phyloP scores from a whole-genome alignment of 2,888 invertebrate genomes.

The Acrobasis repandana region DNA sequence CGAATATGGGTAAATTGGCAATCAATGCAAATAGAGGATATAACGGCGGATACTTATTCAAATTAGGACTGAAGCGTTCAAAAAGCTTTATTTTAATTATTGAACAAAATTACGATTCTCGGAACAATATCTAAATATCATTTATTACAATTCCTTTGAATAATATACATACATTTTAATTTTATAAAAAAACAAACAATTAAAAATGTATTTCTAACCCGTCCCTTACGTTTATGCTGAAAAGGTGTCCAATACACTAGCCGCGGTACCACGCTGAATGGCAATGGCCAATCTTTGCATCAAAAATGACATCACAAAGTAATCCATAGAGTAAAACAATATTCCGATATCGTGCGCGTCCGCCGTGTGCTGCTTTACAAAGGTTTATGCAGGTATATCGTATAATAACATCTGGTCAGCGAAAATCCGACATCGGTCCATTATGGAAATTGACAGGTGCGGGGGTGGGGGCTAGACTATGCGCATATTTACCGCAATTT shows the following conservation, averaged over 20 bases:
- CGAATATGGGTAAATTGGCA: neutral
- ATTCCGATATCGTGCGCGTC: conserved; percentile 33
- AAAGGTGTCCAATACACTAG: no score
- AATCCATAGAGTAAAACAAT: conserved; percentile 28
- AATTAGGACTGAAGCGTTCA: conserved; percentile 28
- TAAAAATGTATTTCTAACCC: no score
- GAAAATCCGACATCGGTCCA: conserved; percentile 56
- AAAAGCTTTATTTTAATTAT: no score
- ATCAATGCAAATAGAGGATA: conserved; percentile 14
- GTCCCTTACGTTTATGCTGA: no score
- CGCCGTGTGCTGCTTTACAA: conserved; percentile 39
- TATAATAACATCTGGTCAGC: conserved; percentile 61
- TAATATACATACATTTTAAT: no score
- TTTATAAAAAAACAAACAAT: no score
- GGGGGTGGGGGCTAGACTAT: conserved; percentile 38
- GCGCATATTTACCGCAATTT: conserved; percentile 36
- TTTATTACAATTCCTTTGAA: no score
- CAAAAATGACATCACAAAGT: no score
- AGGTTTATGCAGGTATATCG: conserved; percentile 41
- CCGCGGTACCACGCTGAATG: no score
- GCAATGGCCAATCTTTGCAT: no score
- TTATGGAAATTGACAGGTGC: conserved; percentile 69
- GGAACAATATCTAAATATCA: no score
- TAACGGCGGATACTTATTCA: conserved; percentile 3
- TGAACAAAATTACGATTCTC: no score